Evolutionary conservation across 2,888 invertebrate species (phyloP), one percentile per base, ranked within the genome.

Genomic region (Melinaea marsaeus): DNA sequence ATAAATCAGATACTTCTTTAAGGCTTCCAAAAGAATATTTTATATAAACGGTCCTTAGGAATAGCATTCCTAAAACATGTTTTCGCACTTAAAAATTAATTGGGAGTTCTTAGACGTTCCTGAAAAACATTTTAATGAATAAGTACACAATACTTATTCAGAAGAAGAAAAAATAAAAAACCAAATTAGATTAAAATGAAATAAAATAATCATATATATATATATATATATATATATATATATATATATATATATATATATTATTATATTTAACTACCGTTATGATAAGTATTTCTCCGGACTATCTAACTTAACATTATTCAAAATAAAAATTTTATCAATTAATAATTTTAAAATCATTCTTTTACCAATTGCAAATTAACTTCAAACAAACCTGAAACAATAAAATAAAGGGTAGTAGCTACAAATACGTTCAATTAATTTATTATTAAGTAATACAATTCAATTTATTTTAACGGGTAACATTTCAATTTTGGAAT

Each of bases 401-500:
- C 37, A 7, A 4, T 42, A 42, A 9, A 22, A 22, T 22, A 22
- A 22, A 22, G 22, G 46, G 22, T 51, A 51, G 51, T 13, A 32
- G 51, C 4, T 32, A 51, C 51, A 51, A 51, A 32, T 51, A 32
- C 51, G 22, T 51, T 9, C 32, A 51, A 51, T 32, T 51, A 51
- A 51, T 51, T n/a, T 51, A 51, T 51, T 51, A 51, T 51, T 51
- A 51, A 51, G 32, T 51, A 51, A 32, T 9, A 51, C 51, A 51
- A 51, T 7, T 51, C 22, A 22, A 51, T 51, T 22, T 51, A 51
- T 51, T 51, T 51, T 51, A 51, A 32, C 51, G 51, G 42, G 22
- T 51, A 22, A 51, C 51, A 32, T 13, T 51, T 32, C 51, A 51
- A 51, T 51, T 32, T 13, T 51, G 42, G 42, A 6, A 42, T 9